A percentile compares a stretch with the other conserved stretches of the same genome.
Evolutionary conservation across 2,797 vertebrate species (phyloP).

Genomic region (Galago senegalensis): DNA sequence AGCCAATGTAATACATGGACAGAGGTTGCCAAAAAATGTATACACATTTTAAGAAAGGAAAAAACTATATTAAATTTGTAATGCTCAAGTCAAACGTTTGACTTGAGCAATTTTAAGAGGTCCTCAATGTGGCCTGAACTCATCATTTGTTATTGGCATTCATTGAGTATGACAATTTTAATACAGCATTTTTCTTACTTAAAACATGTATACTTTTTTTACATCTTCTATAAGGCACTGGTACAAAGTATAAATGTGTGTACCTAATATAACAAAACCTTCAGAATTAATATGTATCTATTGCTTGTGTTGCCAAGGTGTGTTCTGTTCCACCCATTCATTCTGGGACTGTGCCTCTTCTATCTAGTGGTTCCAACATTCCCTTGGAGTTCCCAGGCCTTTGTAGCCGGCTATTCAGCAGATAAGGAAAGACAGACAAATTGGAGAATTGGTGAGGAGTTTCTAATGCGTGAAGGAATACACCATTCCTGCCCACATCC

Average conservation of each 20-base stretch:
- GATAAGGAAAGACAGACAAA: neutral
- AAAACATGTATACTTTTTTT: no score
- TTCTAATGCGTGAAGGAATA: neutral
- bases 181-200: no score
- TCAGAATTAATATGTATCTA: neutral
- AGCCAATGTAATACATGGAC: neutral
- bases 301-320: neutral
- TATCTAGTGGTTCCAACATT: neutral
- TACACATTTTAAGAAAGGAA: no score
- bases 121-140: no score
- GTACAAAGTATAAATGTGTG: neutral
- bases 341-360: neutral
- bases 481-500: no score
- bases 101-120: no score
- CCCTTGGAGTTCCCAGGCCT: neutral
- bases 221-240: neutral
- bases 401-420: neutral
- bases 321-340: neutral
- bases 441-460: neutral
- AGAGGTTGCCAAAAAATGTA: no score
- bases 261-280: neutral
- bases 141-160: no score
- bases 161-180: no score
- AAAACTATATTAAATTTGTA: no score
- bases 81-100: no score